Base-by-base conservation (phyloP, 2,113 vertebrate genomes). In the Apteryx mantelli region DNA sequence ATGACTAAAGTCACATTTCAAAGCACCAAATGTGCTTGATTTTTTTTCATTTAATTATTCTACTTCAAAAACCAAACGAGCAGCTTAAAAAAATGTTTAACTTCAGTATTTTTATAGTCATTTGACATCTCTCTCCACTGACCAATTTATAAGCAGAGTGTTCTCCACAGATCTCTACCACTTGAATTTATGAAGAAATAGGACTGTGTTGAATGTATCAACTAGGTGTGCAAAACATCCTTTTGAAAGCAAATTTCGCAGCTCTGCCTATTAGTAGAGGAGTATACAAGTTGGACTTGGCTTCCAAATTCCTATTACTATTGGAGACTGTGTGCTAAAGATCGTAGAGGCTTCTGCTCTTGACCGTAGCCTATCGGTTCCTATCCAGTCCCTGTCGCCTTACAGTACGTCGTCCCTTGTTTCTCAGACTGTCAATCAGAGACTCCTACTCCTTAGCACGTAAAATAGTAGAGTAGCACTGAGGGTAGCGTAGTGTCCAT, bases 261-360 rank as follows among this genome's bases (percentile, higher is more conserved):
- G 7, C 5, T 63, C 63, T 53, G 32, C 17, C 44, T 48, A 17
- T 76, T 48, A 56, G 18, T 71, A 63, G 20, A 50, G 42, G 20
- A 61, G 26, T 34, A 38, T 30, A 53, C 25, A 36, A 34, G 65
- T 18, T 48, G 15, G 21, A 22, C 19, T 71, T 71, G n/a, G 60
- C 4, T 64, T 13, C 21, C 3, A 0, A 48, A 5, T 77, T 64
- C 26, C 24, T 65, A 64, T 69, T 8, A 1, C 24, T 25, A 13
- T 53, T 22, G 8, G 10, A 5, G 52, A 1, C 25, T 44, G 10
- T 65, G 24, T 2, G 1, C 48, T 65, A 10, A 84, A 44, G 18
- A 74, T 83, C 38, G 21, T 11, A 38, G 48, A 44, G 52, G 15
- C 0, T 0, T 73, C 44, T 73, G 22, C 34, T 56, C 5, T 65